phyloP scores from a whole-genome alignment of 1,140 invertebrate species.

The Cyclina sinensis region DNA sequence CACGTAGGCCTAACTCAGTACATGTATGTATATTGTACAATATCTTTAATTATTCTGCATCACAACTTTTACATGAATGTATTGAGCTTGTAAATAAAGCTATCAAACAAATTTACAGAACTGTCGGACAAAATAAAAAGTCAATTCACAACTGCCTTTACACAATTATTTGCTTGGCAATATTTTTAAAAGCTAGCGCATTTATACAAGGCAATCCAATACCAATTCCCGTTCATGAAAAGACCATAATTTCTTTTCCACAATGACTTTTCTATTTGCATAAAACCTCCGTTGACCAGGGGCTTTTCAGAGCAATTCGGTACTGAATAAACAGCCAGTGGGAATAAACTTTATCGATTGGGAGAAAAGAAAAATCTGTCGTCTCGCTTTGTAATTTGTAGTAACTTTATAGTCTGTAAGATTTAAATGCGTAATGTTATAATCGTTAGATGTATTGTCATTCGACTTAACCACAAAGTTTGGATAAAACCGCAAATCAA shows the following conservation, averaged over 20 bases:
- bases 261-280: conserved; percentile 37
- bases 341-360: conserved; percentile 35
- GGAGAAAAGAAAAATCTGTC: background rate
- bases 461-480: conserved; percentile 24
- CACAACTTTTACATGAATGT: no score
- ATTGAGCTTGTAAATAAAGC: no score
- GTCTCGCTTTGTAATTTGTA: conserved; percentile 26
- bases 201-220: conserved; percentile 7
- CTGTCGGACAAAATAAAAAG: no score
- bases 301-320: background rate
- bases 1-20: no score
- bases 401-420: conserved; percentile 27
- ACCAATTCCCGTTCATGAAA: conserved; percentile 5
- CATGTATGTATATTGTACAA: no score
- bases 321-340: conserved; percentile 30
- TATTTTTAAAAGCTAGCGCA: background rate
- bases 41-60: no score
- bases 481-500: conserved; percentile 3
- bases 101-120: no score
- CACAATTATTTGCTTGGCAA: background rate
- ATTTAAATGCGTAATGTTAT: conserved; percentile 25
- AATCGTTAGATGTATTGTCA: background rate
- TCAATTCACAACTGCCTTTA: background rate
- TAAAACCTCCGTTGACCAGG: conserved; percentile 20
- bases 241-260: conserved; percentile 14